Conservation (phyloP, 2,888 invertebrate genomes). For the Dynastes maya region DNA sequence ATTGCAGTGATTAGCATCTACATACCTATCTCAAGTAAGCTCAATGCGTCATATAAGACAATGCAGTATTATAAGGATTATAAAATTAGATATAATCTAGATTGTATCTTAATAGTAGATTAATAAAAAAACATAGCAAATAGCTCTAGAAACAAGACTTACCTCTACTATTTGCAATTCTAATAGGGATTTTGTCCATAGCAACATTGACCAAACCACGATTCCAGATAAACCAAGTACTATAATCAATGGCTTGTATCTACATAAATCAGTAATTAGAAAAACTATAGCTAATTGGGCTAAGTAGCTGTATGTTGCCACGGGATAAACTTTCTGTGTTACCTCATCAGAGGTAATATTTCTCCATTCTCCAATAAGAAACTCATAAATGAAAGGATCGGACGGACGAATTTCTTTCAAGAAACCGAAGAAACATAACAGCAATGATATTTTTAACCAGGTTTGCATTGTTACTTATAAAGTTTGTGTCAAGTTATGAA, state of each 20-base stretch:
- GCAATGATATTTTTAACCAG: constrained; percentile 81
- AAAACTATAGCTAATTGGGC: constrained; percentile 83
- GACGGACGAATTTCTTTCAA: constrained; percentile 90
- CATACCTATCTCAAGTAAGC: not conserved
- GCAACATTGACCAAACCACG: constrained; percentile 81
- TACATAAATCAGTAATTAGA: constrained; percentile 85
- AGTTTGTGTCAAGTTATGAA: constrained; percentile 26
- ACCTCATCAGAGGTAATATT: constrained; percentile 83
- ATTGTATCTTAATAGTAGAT: not conserved
- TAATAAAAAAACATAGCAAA: not conserved
- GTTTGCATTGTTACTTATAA: constrained; percentile 70
- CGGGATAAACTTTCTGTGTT: constrained; percentile 87
- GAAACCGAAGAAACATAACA: constrained; percentile 86
- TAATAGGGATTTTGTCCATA: constrained; percentile 81
- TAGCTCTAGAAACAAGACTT: constrained; percentile 52
- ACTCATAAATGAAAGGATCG: constrained; percentile 88
- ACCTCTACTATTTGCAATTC: constrained; percentile 78
- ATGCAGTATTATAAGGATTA: no score
- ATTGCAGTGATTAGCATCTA: not conserved
- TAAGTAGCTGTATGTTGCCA: constrained; percentile 89
- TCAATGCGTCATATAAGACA: not conserved
- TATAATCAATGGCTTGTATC: constrained; percentile 92
- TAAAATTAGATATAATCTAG: no score
- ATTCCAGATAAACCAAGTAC: constrained; percentile 85
- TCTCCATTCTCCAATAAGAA: constrained; percentile 82